Evolutionary conservation across 1,140 invertebrate species (phyloP).

Genomic region (Drosophila persimilis): DNA sequence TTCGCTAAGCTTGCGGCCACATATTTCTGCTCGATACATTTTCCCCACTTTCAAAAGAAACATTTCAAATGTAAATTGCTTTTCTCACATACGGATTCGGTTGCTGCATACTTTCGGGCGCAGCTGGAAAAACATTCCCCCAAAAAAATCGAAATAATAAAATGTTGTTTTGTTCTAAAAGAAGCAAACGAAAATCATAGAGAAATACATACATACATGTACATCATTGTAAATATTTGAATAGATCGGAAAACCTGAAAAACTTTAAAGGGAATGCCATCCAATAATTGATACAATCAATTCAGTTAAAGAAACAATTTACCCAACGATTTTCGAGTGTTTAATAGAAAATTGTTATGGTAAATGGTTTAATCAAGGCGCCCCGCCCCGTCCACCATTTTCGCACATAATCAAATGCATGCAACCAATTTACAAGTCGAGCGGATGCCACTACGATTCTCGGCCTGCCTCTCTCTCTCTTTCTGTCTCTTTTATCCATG

Average conservation of each 20-base stretch:
- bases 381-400: constrained; percentile 35
- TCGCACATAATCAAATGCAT: constrained; percentile 65
- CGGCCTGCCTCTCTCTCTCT: neutral
- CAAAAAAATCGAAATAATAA: neutral
- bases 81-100: constrained; percentile 4
- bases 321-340: neutral
- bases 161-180: constrained; percentile 8
- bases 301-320: constrained; percentile 11
- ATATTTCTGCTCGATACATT: constrained; percentile 7
- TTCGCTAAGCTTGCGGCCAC: neutral
- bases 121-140: constrained; percentile 18
- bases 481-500: neutral
- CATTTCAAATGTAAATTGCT: constrained; percentile 16
- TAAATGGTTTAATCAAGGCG: constrained; percentile 34
- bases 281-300: neutral
- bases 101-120: constrained; percentile 35
- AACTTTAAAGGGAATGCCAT: neutral
- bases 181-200: constrained; percentile 1
- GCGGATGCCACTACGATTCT: neutral
- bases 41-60: neutral
- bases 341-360: constrained; percentile 32
- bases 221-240: neutral
- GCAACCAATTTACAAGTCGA: constrained; percentile 47
- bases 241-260: neutral
- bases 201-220: neutral